A percentile compares a stretch with the other conserved stretches of the same genome.
Evolutionary conservation across 2,797 vertebrate genomes (phyloP).

Genomic region (Pseudochirops cupreus): DNA sequence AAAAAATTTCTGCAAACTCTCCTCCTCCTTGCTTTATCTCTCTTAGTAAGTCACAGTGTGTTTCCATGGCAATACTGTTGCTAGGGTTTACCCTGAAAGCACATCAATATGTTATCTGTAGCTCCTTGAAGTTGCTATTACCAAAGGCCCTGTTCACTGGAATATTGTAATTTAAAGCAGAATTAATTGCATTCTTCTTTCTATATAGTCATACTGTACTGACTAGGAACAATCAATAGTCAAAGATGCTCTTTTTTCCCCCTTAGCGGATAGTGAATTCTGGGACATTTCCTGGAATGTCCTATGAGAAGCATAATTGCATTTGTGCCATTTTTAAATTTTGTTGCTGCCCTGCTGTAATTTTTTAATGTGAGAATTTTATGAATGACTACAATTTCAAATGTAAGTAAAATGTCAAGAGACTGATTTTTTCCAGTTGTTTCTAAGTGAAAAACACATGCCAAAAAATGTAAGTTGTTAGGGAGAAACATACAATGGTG

Average conservation of each 20-base stretch:
- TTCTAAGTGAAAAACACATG: slow-evolving; percentile 64
- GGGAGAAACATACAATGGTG: slow-evolving; percentile 66
- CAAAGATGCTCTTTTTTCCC: background rate
- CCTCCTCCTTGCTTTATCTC: slow-evolving; percentile 64
- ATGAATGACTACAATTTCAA: slow-evolving; percentile 34
- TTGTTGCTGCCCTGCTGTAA: background rate
- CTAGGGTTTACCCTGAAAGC: slow-evolving; percentile 82
- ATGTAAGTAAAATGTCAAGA: slow-evolving; percentile 50
- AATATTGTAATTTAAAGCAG: slow-evolving; percentile 67
- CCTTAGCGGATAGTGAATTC: background rate
- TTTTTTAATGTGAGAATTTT: slow-evolving; percentile 37
- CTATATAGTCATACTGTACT: slow-evolving; percentile 38
- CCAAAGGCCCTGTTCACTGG: slow-evolving; percentile 64
- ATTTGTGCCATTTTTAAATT: background rate
- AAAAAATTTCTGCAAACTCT: slow-evolving; percentile 69
- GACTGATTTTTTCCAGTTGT: slow-evolving; percentile 44
- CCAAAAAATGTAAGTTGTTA: slow-evolving; percentile 50
- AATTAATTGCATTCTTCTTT: slow-evolving; percentile 32
- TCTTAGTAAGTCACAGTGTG: slow-evolving; percentile 77
- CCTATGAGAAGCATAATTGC: background rate
- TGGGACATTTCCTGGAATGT: background rate
- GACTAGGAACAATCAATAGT: slow-evolving; percentile 49
- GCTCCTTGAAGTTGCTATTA: slow-evolving; percentile 80
- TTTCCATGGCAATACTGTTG: slow-evolving; percentile 87
- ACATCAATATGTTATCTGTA: slow-evolving; percentile 78